Percentiles rank a stretch among this genome's conserved stretches.
Evolutionary conservation across 2,113 vertebrate species (phyloP).

Genomic region (Nerophis ophidion): DNA sequence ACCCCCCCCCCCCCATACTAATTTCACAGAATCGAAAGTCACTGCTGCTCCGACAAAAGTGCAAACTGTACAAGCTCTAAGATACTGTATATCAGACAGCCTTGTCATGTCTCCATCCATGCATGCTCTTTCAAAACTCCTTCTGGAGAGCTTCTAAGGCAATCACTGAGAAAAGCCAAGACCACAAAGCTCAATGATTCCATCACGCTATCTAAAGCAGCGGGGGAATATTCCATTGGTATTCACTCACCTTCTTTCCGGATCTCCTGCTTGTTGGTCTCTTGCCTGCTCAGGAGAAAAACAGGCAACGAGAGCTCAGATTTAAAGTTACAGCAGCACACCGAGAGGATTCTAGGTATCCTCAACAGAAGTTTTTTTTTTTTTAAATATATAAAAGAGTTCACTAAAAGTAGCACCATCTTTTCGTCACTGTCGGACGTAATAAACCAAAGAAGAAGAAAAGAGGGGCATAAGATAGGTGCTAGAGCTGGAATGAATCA

Average conservation of each 20-base stretch:
- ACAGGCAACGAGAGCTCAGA: slow-evolving; percentile 41
- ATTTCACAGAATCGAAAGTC: slow-evolving; percentile 5
- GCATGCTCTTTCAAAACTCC: slow-evolving; percentile 3
- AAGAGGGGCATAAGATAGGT: slow-evolving; percentile 40
- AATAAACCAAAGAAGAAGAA: slow-evolving; percentile 17
- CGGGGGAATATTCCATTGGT: slow-evolving; percentile 32
- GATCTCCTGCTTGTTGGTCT: slow-evolving; percentile 28
- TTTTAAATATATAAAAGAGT: background rate
- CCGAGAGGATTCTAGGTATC: slow-evolving; percentile 16
- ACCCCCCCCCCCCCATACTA: background rate
- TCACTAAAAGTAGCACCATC: background rate
- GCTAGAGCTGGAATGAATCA: slow-evolving; percentile 54
- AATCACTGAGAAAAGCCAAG: slow-evolving; percentile 20
- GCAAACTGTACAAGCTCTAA: slow-evolving; percentile 27
- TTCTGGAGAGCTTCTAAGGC: slow-evolving; percentile 5
- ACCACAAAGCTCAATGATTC: slow-evolving; percentile 36
- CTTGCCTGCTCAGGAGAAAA: slow-evolving; percentile 49
- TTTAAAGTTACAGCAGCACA: slow-evolving; percentile 46
- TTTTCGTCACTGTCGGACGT: slow-evolving; percentile 4
- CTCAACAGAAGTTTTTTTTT: slow-evolving; percentile 3
- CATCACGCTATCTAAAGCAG: slow-evolving; percentile 42
- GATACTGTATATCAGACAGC: slow-evolving; percentile 18
- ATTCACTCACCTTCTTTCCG: slow-evolving; percentile 58
- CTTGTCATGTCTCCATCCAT: slow-evolving; percentile 7
- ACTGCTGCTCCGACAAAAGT: slow-evolving; percentile 28